Evolutionary conservation across 2,888 invertebrate genomes (phyloP).

Genomic region (Cephalotes varians): DNA sequence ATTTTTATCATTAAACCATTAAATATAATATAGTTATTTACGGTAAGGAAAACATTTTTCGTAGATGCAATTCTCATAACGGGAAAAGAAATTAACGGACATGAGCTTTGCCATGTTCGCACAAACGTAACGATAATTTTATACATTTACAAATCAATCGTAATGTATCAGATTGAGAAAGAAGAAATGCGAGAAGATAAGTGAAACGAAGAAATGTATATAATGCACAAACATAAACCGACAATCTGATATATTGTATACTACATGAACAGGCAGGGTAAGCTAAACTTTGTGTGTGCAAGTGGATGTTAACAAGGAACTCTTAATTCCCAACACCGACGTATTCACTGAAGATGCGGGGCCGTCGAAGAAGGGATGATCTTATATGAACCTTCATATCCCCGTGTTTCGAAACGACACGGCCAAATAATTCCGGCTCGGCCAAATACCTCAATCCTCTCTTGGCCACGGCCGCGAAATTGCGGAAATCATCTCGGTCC

Average conservation of each 20-base stretch:
- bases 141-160: not conserved
- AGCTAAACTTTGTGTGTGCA: not conserved
- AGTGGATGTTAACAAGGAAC: slow-evolving; percentile 36
- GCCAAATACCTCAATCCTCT: slow-evolving; percentile 76
- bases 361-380: slow-evolving; percentile 71
- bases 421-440: slow-evolving; percentile 54
- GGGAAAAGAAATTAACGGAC: not conserved
- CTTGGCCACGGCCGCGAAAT: slow-evolving; percentile 69
- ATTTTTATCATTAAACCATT: not conserved
- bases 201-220: not conserved
- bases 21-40: not conserved
- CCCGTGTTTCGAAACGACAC: slow-evolving; percentile 44
- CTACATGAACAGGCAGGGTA: not conserved
- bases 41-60: not conserved
- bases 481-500: slow-evolving; percentile 76
- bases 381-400: slow-evolving; percentile 78
- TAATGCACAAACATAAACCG: not conserved
- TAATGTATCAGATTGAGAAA: not conserved
- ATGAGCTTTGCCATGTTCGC: not conserved
- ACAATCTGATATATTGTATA: not conserved
- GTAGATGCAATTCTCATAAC: not conserved
- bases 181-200: not conserved
- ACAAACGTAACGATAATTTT: not conserved
- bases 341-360: slow-evolving; percentile 9
- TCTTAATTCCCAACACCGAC: slow-evolving; percentile 56